Conservation (phyloP, 2,888 invertebrate species). For the Phanerotoma sp. region DNA sequence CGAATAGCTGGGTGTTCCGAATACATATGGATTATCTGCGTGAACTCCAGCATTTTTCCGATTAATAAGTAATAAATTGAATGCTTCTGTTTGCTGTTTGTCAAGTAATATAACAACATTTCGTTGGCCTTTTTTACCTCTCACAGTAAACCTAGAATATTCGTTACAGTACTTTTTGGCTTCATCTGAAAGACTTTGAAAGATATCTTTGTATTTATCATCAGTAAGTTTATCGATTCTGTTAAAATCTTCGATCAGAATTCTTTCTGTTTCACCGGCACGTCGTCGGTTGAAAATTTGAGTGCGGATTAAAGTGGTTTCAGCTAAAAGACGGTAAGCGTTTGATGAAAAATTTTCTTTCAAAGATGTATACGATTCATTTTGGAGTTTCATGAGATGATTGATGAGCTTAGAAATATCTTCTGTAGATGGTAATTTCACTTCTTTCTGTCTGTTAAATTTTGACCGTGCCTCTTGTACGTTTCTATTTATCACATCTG, state of each 20-base stretch:
- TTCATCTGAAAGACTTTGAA: slow-evolving; percentile 21
- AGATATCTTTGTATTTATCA: not conserved
- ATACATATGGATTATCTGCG: not conserved
- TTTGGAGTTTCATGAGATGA: not conserved
- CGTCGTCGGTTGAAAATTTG: slow-evolving; percentile 26
- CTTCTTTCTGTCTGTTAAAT: slow-evolving; percentile 2
- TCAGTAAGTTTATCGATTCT: not conserved
- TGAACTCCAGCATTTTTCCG: not conserved
- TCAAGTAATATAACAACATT: slow-evolving; percentile 11
- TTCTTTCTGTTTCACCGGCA: slow-evolving; percentile 18
- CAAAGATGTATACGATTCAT: too few relatives aligned
- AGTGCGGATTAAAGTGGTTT: slow-evolving; percentile 9
- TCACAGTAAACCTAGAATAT: slow-evolving; percentile 10
- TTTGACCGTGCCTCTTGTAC: slow-evolving; percentile 1
- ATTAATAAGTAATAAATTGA: not conserved
- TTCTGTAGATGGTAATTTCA: not conserved
- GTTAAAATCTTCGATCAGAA: slow-evolving; percentile 20
- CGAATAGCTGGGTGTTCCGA: not conserved
- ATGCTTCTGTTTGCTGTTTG: not conserved
- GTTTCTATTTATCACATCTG: not conserved
- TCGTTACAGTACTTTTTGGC: slow-evolving; percentile 17
- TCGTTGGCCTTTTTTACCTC: slow-evolving; percentile 19
- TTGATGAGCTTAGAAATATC: not conserved
- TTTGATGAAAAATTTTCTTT: not conserved
- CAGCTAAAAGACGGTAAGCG: slow-evolving; percentile 1